These are phyloP conservation scores for Syngnathus acus DNA, from an alignment of 2,797 vertebrate species.

Conservation along the genomic window DNA sequence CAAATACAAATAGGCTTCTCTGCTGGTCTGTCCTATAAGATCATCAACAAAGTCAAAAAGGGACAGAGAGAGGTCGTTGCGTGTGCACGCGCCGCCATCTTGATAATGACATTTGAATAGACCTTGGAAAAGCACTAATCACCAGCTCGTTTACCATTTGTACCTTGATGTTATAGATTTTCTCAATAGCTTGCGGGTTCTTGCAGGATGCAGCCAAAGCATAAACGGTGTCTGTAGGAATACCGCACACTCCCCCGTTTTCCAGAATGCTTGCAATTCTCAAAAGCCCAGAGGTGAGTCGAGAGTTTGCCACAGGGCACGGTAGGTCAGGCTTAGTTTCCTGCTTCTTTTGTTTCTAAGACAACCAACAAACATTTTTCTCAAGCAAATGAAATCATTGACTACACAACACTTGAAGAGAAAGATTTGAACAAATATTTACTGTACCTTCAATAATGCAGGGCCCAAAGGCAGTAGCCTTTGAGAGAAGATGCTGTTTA, in stretches of 20 bases:
- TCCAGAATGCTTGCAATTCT: conserved; percentile 71
- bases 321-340: conserved; percentile 32
- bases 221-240: conserved; percentile 85
- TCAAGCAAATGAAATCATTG: neutral
- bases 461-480: conserved; percentile 73
- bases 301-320: conserved; percentile 69
- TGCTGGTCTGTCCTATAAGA: conserved; percentile 76
- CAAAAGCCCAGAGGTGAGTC: conserved; percentile 71
- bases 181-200: conserved; percentile 78
- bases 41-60: conserved; percentile 7
- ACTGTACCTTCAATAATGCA: conserved; percentile 68
- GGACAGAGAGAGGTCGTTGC: no score
- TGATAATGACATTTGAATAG: neutral
- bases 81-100: no score
- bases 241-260: conserved; percentile 74
- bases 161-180: conserved; percentile 77
- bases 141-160: neutral
- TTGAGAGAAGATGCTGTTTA: conserved; percentile 72
- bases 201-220: conserved; percentile 82
- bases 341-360: conserved; percentile 45
- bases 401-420: neutral
- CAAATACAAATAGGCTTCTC: conserved; percentile 89
- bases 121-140: neutral
- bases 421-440: neutral
- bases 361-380: neutral